A percentile compares a stretch with the other conserved stretches of the same genome.
These are phyloP conservation scores for Lapara coniferarum DNA, from an alignment of 2,888 invertebrate genomes.

Conservation along the genomic window DNA sequence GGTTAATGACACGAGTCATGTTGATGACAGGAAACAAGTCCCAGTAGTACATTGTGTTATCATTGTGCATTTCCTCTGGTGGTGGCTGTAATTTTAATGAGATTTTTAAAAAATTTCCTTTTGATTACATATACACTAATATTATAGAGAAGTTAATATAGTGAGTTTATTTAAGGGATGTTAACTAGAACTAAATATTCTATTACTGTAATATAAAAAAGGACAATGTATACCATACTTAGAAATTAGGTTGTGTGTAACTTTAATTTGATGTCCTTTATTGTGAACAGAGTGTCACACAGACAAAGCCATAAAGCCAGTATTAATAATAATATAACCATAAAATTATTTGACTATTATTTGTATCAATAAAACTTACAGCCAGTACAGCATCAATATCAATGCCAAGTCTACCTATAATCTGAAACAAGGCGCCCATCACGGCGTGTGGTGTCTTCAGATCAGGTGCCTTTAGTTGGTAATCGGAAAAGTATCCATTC, in stretches of 20 bases:
- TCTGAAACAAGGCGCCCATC: slow-evolving; percentile 62
- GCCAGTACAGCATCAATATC: slow-evolving; percentile 61
- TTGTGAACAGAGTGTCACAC: too few relatives aligned
- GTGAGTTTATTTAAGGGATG: too few relatives aligned
- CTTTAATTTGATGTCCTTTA: too few relatives aligned
- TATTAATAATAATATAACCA: not conserved
- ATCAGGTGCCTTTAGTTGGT: slow-evolving; percentile 54
- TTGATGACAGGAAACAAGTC: slow-evolving; percentile 72
- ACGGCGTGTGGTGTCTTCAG: slow-evolving; percentile 65
- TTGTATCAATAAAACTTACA: slow-evolving; percentile 44
- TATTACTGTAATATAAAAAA: too few relatives aligned
- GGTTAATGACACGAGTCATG: slow-evolving; percentile 64
- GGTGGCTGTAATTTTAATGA: slow-evolving; percentile 50
- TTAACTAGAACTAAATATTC: too few relatives aligned
- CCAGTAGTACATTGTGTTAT: slow-evolving; percentile 66
- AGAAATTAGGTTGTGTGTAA: too few relatives aligned
- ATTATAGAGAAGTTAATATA: too few relatives aligned
- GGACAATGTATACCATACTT: too few relatives aligned
- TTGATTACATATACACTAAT: not conserved
- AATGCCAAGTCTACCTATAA: slow-evolving; percentile 66
- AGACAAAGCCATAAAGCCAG: not conserved
- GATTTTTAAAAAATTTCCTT: not conserved
- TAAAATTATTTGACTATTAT: too few relatives aligned
- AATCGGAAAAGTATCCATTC: slow-evolving; percentile 64
- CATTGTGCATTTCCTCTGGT: slow-evolving; percentile 58